Percentiles rank a stretch among this genome's conserved stretches.
These are phyloP conservation scores for Australoheros facetus DNA, from an alignment of 2,797 vertebrate species.

Conservation along the genomic window DNA sequence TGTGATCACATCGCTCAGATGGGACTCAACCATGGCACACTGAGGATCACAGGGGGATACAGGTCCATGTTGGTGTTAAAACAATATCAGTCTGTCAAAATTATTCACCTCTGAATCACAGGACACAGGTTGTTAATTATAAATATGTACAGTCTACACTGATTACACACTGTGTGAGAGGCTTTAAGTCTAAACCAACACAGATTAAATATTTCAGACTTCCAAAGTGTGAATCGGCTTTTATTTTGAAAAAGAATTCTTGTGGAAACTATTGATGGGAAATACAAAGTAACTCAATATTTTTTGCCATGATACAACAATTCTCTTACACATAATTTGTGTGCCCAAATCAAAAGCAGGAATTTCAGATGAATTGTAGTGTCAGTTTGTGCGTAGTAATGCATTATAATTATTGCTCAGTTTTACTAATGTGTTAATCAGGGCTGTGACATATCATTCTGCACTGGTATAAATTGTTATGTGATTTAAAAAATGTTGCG, in stretches of 20 bases:
- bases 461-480: background rate
- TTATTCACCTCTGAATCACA: background rate
- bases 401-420: too few species aligned
- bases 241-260: background rate
- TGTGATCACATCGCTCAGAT: conserved; percentile 89
- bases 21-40: conserved; percentile 92
- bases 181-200: background rate
- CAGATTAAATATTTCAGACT: background rate
- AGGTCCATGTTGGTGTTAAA: background rate
- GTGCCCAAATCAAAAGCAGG: too few species aligned
- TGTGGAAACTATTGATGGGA: too few species aligned
- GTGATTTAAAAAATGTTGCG: background rate
- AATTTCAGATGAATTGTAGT: too few species aligned
- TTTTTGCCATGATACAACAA: too few species aligned
- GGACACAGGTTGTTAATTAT: background rate
- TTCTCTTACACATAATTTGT: background rate
- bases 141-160: background rate
- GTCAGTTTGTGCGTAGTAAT: too few species aligned
- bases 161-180: background rate
- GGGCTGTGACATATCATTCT: too few species aligned
- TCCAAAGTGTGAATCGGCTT: background rate
- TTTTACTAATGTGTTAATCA: too few species aligned
- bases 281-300: background rate
- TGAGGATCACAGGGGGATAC: conserved; percentile 42
- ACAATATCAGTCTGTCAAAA: background rate